Percentiles rank a stretch among this genome's conserved stretches.
phyloP scores from a whole-genome alignment of 1,140 invertebrate species.

The Harlomillsia oculata region DNA sequence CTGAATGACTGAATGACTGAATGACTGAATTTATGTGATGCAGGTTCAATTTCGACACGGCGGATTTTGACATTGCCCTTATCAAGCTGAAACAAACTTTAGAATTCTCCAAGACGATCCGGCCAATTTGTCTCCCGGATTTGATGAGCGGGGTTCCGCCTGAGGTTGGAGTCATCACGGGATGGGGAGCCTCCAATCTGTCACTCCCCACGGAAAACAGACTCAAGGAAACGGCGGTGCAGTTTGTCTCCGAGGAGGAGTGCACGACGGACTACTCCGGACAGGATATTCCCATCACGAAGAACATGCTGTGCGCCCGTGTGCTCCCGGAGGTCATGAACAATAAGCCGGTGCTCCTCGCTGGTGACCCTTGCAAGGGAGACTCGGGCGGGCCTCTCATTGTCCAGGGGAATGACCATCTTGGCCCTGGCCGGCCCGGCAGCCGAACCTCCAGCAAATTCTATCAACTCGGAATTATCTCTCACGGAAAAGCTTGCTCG shows the following conservation, averaged over 20 bases:
- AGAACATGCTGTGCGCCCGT: slow-evolving; percentile 15
- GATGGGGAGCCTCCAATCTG: slow-evolving; percentile 13
- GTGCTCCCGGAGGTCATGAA: too few species aligned
- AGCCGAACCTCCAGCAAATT: too few species aligned
- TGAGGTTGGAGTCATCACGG: not conserved
- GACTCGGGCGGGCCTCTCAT: not conserved
- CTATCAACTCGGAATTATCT: too few species aligned
- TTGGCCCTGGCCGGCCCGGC: too few species aligned
- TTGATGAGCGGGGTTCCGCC: not conserved
- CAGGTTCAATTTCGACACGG: slow-evolving; percentile 16
- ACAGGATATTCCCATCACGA: slow-evolving; percentile 11
- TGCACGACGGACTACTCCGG: slow-evolving; percentile 7
- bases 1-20: not conserved
- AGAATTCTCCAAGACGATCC: not conserved
- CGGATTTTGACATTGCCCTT: slow-evolving; percentile 12
- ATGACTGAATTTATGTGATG: not conserved
- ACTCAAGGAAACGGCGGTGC: slow-evolving; percentile 11
- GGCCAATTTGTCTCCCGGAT: slow-evolving; percentile 11
- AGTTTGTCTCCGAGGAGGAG: not conserved
- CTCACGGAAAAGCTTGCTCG: too few species aligned
- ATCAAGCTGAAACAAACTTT: slow-evolving; percentile 2
- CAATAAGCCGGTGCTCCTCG: not conserved
- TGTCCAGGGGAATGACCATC: not conserved
- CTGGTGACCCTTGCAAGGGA: not conserved
- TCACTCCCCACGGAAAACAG: slow-evolving; percentile 7